Evolutionary conservation across 2,113 vertebrate genomes (phyloP).

Genomic region (Thalassoma bifasciatum): DNA sequence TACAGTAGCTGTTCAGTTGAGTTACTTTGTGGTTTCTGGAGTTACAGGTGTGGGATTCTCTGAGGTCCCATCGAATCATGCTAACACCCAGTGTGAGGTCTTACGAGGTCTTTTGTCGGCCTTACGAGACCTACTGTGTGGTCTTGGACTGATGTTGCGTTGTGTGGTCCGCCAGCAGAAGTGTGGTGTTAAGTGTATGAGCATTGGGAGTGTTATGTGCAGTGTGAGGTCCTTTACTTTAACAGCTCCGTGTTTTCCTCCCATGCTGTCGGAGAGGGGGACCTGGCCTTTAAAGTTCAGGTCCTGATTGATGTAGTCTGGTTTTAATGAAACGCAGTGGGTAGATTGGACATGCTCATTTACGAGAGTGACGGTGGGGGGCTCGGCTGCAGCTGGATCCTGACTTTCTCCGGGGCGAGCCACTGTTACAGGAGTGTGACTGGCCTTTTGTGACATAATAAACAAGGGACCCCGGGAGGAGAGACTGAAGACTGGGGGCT

Average conservation of each 20-base stretch:
- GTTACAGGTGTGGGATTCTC: conserved; percentile 63
- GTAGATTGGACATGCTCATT: conserved; percentile 79
- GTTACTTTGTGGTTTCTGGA: conserved; percentile 53
- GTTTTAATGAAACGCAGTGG: conserved; percentile 79
- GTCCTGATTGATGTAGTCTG: conserved; percentile 76
- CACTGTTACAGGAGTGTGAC: conserved; percentile 61
- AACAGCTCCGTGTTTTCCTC: conserved; percentile 65
- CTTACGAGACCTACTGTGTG: conserved; percentile 72
- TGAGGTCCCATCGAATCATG: conserved; percentile 46
- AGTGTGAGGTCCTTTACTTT: conserved; percentile 75
- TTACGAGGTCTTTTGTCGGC: conserved; percentile 72
- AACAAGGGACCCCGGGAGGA: conserved; percentile 60
- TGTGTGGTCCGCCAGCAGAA: conserved; percentile 74
- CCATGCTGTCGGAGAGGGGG: conserved; percentile 63
- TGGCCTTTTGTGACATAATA: conserved; percentile 76
- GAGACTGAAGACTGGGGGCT: conserved; percentile 46
- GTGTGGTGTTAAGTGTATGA: conserved; percentile 64
- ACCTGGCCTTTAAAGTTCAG: conserved; percentile 80
- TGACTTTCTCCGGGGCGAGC: conserved; percentile 68
- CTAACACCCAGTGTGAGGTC: conserved; percentile 63
- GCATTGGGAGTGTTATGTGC: conserved; percentile 44
- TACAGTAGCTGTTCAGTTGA: conserved; percentile 45
- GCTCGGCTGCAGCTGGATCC: conserved; percentile 67
- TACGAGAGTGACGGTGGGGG: conserved; percentile 56
- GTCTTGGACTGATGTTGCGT: conserved; percentile 58